Evolutionary conservation across 2,888 invertebrate genomes (phyloP), one percentile per base, ranked within the genome.

Genomic region (Andrena dorsata): DNA sequence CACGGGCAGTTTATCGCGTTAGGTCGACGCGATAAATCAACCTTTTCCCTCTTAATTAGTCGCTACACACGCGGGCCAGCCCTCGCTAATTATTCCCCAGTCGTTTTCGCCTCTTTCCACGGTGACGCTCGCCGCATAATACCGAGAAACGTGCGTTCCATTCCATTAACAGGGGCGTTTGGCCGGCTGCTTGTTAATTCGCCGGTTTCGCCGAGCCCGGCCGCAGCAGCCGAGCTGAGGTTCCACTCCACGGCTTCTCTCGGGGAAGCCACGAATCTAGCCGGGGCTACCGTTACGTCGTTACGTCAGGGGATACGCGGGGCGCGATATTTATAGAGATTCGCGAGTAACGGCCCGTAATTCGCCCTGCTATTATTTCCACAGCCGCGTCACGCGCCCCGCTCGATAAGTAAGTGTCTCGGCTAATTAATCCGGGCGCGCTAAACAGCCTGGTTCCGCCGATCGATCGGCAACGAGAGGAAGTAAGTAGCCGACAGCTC

Each of bases 1-100:
- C 51, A 10, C 16, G 35, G 4, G n/a, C 7, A n/a, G 56, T 41
- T 73, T 70, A 65, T 80, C 72, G 23, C 66, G 56, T 28, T 41
- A 26, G 51, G 41, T n/a, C 68, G 35, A 32, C 41, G 58, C 77
- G 82, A 84, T 87, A 80, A 85, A 82, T 83, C 80, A 85, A 85
- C 60, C 75, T 71, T 82, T 71, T 66, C 71, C 74, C 75, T 66
- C 82, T 85, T 86, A 85, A 87, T 87, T 85, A 81, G 76, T 77
- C 66, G 32, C 49, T 73, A 64, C 75, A 69, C 70, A 61, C 72
- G 20, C 41, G 66, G 51, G n/a, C 26, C 51, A 56, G 30, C 63
- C 51, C 47, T 32, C 60, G 78, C 74, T 85, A 83, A 85, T 85
- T 85, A 82, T 83, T 82, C 75, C 23, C 35, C 10, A 8, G n/a